phyloP scores from a whole-genome alignment of 2,797 vertebrate genomes.

The Psittacula derbiana region DNA sequence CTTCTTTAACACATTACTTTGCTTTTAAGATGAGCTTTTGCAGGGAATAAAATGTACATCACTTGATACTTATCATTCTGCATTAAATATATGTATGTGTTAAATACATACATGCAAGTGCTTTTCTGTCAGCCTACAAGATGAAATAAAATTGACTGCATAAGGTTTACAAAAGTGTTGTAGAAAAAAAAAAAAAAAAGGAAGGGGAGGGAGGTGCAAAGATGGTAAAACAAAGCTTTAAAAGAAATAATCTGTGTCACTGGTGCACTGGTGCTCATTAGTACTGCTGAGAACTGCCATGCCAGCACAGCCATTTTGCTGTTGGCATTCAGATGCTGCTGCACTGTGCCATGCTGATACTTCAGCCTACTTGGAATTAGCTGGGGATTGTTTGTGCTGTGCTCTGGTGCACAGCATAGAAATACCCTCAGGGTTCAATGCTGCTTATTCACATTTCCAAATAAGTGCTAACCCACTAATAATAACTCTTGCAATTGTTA shows the following conservation, averaged over 20 bases:
- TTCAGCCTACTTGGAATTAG: neutral
- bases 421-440: neutral
- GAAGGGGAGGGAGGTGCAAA: accelerated
- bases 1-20: neutral
- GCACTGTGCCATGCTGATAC: neutral
- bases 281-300: neutral
- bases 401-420: neutral
- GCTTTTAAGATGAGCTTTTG: neutral
- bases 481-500: neutral
- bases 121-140: neutral
- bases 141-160: neutral
- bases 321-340: neutral
- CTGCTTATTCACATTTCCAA: neutral
- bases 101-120: neutral
- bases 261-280: neutral
- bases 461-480: neutral
- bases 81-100: neutral
- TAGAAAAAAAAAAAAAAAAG: too few species aligned
- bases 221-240: neutral
- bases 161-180: neutral
- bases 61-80: neutral
- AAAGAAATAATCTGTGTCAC: neutral
- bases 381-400: neutral
- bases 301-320: neutral
- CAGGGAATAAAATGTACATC: neutral